Conservation (phyloP, 53 echinoderm and acorn worm genomes). For the Holothuria scabra region DNA sequence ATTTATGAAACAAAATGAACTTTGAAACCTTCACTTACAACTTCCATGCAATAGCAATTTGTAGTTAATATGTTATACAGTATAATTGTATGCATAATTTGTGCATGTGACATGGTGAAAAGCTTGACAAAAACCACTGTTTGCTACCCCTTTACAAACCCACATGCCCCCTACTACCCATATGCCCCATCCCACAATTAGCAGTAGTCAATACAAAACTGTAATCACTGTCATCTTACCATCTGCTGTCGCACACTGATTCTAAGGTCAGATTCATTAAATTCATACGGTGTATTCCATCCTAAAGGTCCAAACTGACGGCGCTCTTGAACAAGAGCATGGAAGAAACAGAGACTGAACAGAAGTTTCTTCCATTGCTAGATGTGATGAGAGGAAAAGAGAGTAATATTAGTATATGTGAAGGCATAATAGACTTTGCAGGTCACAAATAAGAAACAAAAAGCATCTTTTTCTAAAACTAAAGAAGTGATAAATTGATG, state of each 20-base stretch:
- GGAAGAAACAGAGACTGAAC: conserved; percentile 95
- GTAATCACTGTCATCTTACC: conserved; percentile 48
- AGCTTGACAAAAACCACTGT: no score
- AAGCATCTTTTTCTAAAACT: background rate
- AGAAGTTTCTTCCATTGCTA: conserved; percentile 89
- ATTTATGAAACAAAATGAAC: no score
- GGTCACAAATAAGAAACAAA: background rate
- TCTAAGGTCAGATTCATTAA: conserved; percentile 97
- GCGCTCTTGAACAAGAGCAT: conserved; percentile 92
- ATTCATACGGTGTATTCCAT: conserved; percentile 95
- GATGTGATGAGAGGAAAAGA: background rate
- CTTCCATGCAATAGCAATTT: no score
- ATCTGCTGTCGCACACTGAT: conserved; percentile 92
- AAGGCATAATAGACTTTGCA: no score
- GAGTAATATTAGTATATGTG: background rate
- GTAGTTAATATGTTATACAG: no score
- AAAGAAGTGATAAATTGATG: background rate
- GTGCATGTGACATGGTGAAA: no score
- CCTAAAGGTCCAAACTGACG: conserved; percentile 94
- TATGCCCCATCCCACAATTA: no score
- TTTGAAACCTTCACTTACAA: background rate
- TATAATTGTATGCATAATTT: no score
- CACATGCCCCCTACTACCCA: no score
- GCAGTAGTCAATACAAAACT: background rate
- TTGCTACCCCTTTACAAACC: no score